Evolutionary conservation across 2,113 vertebrate genomes (phyloP).

Genomic region (Lepisosteus oculatus): DNA sequence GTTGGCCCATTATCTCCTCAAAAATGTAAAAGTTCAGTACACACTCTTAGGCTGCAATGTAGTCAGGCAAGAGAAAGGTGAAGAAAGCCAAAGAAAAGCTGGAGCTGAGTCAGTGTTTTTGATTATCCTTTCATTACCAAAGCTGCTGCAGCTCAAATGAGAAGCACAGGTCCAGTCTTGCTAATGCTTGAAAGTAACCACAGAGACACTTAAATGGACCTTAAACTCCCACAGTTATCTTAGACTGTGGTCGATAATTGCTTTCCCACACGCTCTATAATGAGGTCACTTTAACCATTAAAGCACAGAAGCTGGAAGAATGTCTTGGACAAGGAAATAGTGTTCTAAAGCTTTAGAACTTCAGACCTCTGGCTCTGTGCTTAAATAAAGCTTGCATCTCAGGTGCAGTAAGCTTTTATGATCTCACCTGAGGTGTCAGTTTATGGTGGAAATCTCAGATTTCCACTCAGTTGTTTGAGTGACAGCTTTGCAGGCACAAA

Average conservation of each 20-base stretch:
- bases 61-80: conserved; percentile 36
- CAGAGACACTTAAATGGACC: conserved; percentile 42
- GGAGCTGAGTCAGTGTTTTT: conserved; percentile 41
- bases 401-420: not conserved
- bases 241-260: not conserved
- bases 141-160: conserved; percentile 19
- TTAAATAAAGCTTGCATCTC: not conserved
- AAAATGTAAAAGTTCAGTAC: too few species aligned
- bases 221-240: conserved; percentile 25
- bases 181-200: conserved; percentile 37
- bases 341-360: too few species aligned
- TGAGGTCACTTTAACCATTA: not conserved
- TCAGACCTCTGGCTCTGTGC: too few species aligned
- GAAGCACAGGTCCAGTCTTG: conserved; percentile 34
- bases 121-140: conserved; percentile 38
- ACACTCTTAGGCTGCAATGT: conserved; percentile 26
- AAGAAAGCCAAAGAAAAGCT: conserved; percentile 34
- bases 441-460: too few species aligned
- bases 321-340: too few species aligned
- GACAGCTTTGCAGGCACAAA: too few species aligned
- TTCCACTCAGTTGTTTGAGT: too few species aligned
- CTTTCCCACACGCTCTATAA: not conserved
- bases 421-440: too few species aligned
- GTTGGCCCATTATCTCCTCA: too few species aligned
- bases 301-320: not conserved